Evolutionary conservation across 2,888 invertebrate species (phyloP).

Genomic region (Linnaemya vulpina): DNA sequence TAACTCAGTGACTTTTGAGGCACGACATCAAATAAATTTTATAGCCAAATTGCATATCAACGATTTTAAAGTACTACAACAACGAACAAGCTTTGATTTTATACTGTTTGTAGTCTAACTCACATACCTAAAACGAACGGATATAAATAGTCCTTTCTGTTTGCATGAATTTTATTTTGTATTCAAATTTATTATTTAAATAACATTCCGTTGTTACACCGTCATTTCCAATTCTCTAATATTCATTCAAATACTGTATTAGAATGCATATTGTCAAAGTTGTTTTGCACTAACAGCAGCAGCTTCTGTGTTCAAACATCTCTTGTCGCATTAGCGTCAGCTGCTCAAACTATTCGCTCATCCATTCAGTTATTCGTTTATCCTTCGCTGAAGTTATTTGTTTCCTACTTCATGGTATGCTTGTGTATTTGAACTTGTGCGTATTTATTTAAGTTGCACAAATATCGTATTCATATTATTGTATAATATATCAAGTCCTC

Average conservation of each 20-base stretch:
- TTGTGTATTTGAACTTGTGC: not conserved
- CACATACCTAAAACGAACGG: slow-evolving; percentile 33
- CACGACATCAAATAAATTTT: no score
- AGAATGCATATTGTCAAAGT: not conserved
- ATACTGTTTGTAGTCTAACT: not conserved
- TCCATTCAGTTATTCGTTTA: slow-evolving; percentile 36
- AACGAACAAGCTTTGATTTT: not conserved
- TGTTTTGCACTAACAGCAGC: not conserved
- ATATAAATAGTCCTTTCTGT: slow-evolving; percentile 27
- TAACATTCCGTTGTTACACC: slow-evolving; percentile 31
- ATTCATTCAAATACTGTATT: not conserved
- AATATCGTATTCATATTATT: slow-evolving; percentile 51
- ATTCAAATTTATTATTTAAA: slow-evolving; percentile 42
- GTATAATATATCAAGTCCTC: slow-evolving; percentile 49
- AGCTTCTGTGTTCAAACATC: slow-evolving; percentile 57
- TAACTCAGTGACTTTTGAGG: no score
- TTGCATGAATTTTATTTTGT: slow-evolving; percentile 39
- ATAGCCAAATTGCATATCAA: no score
- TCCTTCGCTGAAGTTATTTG: slow-evolving; percentile 13
- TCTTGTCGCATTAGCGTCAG: slow-evolving; percentile 70
- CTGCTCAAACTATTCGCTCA: slow-evolving; percentile 59
- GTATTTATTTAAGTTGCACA: slow-evolving; percentile 38
- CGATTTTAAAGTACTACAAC: no score
- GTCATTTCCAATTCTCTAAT: slow-evolving; percentile 4
- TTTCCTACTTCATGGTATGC: not conserved